Evolutionary conservation across 2,797 vertebrate genomes (phyloP).

Genomic region (Ceyx erithaca): DNA sequence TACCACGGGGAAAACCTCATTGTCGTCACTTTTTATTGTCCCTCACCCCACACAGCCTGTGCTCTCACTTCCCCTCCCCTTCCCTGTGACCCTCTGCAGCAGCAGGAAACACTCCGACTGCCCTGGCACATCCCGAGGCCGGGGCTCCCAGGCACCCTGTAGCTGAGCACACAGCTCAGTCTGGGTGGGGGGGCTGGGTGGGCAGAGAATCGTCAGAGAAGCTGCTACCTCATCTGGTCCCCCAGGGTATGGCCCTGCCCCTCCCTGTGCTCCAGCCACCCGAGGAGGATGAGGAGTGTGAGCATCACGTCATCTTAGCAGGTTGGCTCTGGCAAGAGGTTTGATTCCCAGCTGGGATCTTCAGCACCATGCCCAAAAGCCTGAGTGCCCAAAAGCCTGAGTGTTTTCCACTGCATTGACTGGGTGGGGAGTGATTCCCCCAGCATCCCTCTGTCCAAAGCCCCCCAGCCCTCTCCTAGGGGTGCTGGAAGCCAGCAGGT

Average conservation of each 20-base stretch:
- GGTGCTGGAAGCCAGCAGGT: background rate
- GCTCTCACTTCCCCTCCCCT: background rate
- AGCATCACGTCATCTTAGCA: fast-evolving
- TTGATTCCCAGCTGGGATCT: background rate
- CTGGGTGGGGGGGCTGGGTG: fast-evolving
- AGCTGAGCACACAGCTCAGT: background rate
- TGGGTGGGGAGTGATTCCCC: background rate
- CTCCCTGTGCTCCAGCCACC: background rate
- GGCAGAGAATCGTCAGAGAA: background rate
- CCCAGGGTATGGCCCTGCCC: fast-evolving
- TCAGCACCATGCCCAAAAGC: background rate
- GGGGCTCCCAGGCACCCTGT: fast-evolving
- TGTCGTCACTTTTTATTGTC: background rate
- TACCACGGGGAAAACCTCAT: background rate
- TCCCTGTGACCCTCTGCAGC: background rate
- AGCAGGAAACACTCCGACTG: background rate
- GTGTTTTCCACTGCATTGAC: background rate
- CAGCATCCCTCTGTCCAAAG: fast-evolving
- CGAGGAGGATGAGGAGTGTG: fast-evolving
- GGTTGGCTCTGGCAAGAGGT: background rate
- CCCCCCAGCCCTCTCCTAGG: background rate
- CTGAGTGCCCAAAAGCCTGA: too few relatives aligned
- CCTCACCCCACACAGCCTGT: background rate
- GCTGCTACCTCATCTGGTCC: fast-evolving
- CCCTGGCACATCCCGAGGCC: fast-evolving